These are phyloP conservation scores for Synanthedon tipuliformis DNA, from an alignment of 2,888 invertebrate species.

Conservation along the genomic window DNA sequence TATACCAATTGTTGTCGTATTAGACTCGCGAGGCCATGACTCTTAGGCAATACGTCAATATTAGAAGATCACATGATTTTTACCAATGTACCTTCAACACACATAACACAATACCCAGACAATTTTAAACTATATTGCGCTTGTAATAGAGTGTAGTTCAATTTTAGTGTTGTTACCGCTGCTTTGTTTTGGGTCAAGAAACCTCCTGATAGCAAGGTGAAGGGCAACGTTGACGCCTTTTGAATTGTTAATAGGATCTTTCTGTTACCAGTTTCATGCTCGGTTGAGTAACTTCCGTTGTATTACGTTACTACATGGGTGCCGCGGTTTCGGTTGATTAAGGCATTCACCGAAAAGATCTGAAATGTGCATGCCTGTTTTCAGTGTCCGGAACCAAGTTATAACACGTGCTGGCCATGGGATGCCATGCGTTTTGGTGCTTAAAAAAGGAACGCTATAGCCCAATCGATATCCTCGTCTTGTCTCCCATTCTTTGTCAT, in stretches of 20 bases:
- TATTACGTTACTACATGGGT: not conserved
- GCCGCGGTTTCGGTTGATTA: too few species aligned
- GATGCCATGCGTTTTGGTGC: too few species aligned
- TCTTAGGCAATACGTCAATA: not conserved
- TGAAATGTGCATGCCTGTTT: too few species aligned
- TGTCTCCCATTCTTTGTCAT: too few species aligned
- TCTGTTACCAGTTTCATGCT: conserved; percentile 15
- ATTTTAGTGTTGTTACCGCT: too few species aligned
- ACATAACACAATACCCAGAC: not conserved
- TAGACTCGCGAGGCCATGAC: conserved; percentile 20
- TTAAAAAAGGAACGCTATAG: too few species aligned
- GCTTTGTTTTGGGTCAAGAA: not conserved
- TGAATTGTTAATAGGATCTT: conserved; percentile 19
- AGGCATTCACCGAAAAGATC: too few species aligned
- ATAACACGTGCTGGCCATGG: too few species aligned
- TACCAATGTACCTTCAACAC: not conserved
- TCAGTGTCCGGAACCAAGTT: too few species aligned
- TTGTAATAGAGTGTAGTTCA: not conserved
- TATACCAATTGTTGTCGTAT: conserved; percentile 16
- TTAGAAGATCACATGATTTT: not conserved
- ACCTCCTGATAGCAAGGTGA: conserved; percentile 16
- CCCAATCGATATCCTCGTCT: too few species aligned
- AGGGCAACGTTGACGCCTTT: conserved; percentile 20
- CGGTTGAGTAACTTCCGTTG: conserved; percentile 21
- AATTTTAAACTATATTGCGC: not conserved